A percentile compares a stretch with the other conserved stretches of the same genome.
Conservation (phyloP, 2,888 invertebrate genomes). For the Argynnis bischoffii region DNA sequence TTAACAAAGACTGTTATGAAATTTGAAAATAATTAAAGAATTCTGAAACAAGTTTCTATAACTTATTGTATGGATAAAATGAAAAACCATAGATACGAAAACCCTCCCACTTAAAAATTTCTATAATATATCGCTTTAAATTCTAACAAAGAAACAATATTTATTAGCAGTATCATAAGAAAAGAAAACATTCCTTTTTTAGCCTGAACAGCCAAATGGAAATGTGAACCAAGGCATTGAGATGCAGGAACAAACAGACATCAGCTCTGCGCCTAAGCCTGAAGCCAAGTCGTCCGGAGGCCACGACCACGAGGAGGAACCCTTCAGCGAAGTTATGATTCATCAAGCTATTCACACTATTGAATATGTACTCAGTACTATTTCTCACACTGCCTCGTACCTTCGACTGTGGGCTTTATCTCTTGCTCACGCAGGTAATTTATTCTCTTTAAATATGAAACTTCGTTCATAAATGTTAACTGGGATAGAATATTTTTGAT, state of each 20-base stretch:
- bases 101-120: no score
- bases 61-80: no score
- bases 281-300: slow-evolving; percentile 43
- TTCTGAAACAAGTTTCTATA: no score
- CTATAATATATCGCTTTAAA: no score
- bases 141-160: neutral
- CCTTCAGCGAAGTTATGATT: slow-evolving; percentile 94
- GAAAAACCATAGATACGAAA: no score
- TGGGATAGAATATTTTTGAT: no score
- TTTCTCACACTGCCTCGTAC: slow-evolving; percentile 98
- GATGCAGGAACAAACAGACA: slow-evolving; percentile 78
- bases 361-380: slow-evolving; percentile 97
- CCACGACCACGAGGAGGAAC: slow-evolving; percentile 81
- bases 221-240: slow-evolving; percentile 87
- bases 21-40: no score
- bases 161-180: neutral
- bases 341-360: slow-evolving; percentile 98
- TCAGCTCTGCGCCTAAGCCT: slow-evolving; percentile 52
- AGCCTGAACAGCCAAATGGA: slow-evolving; percentile 81
- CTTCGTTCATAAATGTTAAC: no score
- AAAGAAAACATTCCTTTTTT: slow-evolving; percentile 24
- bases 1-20: no score
- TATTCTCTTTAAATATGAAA: neutral
- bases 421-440: slow-evolving; percentile 95
- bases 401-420: slow-evolving; percentile 98